Base-by-base conservation (phyloP, 2,797 vertebrate species). In the Gobio occitaniae region DNA sequence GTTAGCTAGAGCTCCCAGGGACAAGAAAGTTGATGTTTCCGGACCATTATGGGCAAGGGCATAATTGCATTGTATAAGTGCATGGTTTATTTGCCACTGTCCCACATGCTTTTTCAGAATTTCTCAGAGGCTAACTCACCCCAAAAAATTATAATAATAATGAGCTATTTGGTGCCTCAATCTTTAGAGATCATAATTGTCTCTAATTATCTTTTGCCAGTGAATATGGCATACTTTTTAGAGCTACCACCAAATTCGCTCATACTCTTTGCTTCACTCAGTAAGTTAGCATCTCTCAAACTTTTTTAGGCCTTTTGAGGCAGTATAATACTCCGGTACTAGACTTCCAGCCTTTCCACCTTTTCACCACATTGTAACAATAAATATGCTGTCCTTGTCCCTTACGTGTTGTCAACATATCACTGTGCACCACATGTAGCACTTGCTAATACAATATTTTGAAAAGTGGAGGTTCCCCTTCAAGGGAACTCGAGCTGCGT, bases 1-100 rank as follows among this genome's bases (percentile, higher is more conserved):
- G 54, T 44, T 86, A 81, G 74, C 56, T 29, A 70, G 84, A 54
- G 69, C 86, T 61, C 48, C n/a, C n/a, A 83, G 56, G 63, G 56
- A 63, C 54, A 32, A 71, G 80, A 54, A 87, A 69, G 54, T 41
- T 85, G 85, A 89, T 75, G 78, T 71, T 84, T 56, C 48, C 50
- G 11, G 86, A 76, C 72, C 48, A 76, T 82, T 82, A 88, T 82
- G 78, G 63, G 69, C 59, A 48, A 65, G 78, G 85, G 85, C 78
- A 76, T 86, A 87, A 87, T 87, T 88, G 80, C 83, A 47, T 86
- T 44, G 83, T 76, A 78, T 86, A 83, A 81, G 66, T 50, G 32
- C 3, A 25, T 82, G 84, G 77, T 87, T 65, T 70, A 86, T 83
- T 50, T 84, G 71, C 47, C 54, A 75, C 59, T 54, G 54, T 48